Conservation (phyloP, 2,888 invertebrate species). For the Epinotia brunnichana region DNA sequence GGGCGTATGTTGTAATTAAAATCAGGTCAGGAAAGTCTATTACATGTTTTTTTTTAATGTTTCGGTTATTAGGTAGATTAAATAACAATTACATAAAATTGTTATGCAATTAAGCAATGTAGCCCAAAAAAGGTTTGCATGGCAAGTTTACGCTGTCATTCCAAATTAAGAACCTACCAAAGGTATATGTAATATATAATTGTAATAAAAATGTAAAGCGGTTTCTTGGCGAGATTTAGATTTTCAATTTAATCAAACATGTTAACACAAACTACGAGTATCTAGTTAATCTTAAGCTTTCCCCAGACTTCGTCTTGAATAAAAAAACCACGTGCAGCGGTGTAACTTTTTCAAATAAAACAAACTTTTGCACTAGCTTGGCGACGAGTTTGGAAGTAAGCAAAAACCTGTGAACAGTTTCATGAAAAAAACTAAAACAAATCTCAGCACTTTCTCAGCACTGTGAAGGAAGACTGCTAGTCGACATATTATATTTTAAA, state of each 20-base stretch:
- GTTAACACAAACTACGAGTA: not conserved
- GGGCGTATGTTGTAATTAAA: too few species aligned
- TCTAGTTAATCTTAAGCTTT: not conserved
- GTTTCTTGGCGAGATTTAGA: not conserved
- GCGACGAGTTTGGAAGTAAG: conserved; percentile 20
- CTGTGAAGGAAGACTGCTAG: not conserved
- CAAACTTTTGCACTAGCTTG: conserved; percentile 30
- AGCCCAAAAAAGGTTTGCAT: too few species aligned
- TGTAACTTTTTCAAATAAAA: conserved; percentile 25
- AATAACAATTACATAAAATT: too few species aligned
- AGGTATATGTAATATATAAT: too few species aligned
- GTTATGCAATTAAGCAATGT: too few species aligned
- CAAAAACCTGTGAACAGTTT: conserved; percentile 14
- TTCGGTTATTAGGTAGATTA: too few species aligned
- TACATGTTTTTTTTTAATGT: too few species aligned
- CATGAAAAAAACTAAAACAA: not conserved
- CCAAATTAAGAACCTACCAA: too few species aligned
- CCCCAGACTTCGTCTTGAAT: not conserved
- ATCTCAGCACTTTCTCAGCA: not conserved
- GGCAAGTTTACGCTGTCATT: not conserved
- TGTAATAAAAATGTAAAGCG: too few species aligned
- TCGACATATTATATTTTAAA: not conserved
- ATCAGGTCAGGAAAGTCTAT: too few species aligned
- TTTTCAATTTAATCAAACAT: not conserved
- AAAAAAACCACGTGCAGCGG: conserved; percentile 5